Evolutionary conservation across 2,113 vertebrate species (phyloP), one percentile per base, ranked within the genome.

Genomic region (Channa argus): DNA sequence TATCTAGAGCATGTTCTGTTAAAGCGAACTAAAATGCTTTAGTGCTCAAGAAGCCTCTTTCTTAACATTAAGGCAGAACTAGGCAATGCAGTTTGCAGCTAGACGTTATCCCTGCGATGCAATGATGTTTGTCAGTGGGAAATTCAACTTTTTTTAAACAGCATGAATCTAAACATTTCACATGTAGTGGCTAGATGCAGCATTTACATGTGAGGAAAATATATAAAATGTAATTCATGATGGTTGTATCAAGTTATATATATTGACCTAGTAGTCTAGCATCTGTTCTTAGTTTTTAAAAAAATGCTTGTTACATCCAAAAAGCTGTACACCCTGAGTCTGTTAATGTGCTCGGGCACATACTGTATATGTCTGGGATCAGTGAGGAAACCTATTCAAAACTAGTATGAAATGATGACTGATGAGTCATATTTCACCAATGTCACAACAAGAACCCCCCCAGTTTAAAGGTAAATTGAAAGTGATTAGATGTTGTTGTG

Each of bases 391-490:
- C 60, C 33, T 65, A 63, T 75, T 71, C 58, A 58, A 84, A 59
- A 53, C 61, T 3, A n/a, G 68, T 11, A 8, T 66, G 51, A 46
- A 24, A 70, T 34, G 37, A 81, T 50, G 38, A 12, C 44, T 33
- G 61, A 63, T 56, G 34, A 79, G 70, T 73, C n/a, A n/a, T 34
- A 54, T 53, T 77, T 53, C 34, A 61, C 56, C 72, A 37, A 79
- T 77, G 53, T 81, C 77, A 83, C 70, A 67, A 78, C 69, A 71
- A 66, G 61, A 45, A 52, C 36, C 1, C 38, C 14, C 34, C 71
- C 8, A 84, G 80, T 78, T 72, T 43, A 77, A 80, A 60, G 36
- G 24, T 37, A 63, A 80, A 86, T 71, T 59, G 12, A 78, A 82
- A 78, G 51, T 38, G 76, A 87, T 82, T 41, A 76, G 51, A 78